phyloP scores from a whole-genome alignment of 2,113 vertebrate species.

The Halcyon senegalensis region DNA sequence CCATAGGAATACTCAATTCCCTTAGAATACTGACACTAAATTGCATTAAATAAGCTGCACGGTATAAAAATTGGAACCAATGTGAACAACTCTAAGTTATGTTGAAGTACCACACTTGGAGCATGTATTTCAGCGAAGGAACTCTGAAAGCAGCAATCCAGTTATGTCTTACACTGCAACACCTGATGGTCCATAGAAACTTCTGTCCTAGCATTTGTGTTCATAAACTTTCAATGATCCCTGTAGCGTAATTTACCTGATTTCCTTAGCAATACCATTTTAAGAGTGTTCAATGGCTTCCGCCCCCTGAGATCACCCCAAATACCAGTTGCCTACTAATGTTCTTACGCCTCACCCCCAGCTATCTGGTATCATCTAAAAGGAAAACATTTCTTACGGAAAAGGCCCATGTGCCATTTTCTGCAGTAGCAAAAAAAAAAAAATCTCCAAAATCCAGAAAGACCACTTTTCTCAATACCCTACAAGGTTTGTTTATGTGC shows the following conservation, averaged over 20 bases:
- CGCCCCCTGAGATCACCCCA: not conserved
- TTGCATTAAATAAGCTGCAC: not conserved
- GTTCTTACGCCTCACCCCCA: not conserved
- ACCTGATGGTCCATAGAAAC: not conserved
- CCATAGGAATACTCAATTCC: not conserved
- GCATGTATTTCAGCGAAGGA: not conserved
- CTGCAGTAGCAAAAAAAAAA: not conserved
- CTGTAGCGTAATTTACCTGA: not conserved
- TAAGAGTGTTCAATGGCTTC: not conserved
- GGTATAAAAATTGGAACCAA: not conserved
- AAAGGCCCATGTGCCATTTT: not conserved
- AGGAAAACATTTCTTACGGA: not conserved
- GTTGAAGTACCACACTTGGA: not conserved
- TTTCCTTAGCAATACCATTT: not conserved
- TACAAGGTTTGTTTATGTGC: not conserved
- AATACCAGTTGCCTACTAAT: not conserved
- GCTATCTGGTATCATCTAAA: not conserved
- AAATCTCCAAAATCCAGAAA: not conserved
- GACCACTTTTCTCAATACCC: not conserved
- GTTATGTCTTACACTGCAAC: not conserved
- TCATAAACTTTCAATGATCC: not conserved
- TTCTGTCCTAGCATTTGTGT: not conserved
- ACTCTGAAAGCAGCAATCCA: not conserved
- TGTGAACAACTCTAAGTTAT: not conserved
- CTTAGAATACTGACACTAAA: not conserved